These are phyloP conservation scores for Homarus americanus DNA, from an alignment of 1,140 invertebrate species.

Conservation along the genomic window DNA sequence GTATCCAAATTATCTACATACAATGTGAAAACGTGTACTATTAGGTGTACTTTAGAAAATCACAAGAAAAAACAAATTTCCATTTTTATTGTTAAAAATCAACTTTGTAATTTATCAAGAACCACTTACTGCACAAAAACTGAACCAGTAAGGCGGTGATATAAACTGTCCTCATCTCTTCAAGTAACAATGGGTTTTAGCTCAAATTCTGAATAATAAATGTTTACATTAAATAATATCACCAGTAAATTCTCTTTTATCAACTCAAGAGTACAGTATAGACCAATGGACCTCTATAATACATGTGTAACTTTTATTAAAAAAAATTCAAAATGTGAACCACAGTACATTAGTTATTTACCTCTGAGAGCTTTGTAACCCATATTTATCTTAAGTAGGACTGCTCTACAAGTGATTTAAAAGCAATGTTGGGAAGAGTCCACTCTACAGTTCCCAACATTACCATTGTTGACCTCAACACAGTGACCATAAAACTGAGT, in stretches of 20 bases:
- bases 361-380: neutral
- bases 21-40: no score
- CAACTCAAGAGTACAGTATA: constrained; percentile 8
- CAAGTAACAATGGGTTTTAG: constrained; percentile 37
- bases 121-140: constrained; percentile 65
- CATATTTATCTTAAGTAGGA: neutral
- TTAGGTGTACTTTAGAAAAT: neutral
- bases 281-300: neutral
- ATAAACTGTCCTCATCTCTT: constrained; percentile 56
- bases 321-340: constrained; percentile 1
- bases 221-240: constrained; percentile 26
- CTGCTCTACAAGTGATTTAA: neutral
- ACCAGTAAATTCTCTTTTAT: neutral
- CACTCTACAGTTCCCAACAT: neutral
- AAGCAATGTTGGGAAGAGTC: neutral
- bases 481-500: neutral
- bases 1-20: no score
- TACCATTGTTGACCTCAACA: neutral
- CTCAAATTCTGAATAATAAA: constrained; percentile 18
- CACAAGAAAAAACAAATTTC: constrained; percentile 35
- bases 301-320: neutral
- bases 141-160: constrained; percentile 58
- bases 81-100: constrained; percentile 71
- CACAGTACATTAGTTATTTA: neutral
- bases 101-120: constrained; percentile 60